A percentile compares a stretch with the other conserved stretches of the same genome.
phyloP scores from a whole-genome alignment of 1,140 invertebrate genomes.

The Ostrea edulis region DNA sequence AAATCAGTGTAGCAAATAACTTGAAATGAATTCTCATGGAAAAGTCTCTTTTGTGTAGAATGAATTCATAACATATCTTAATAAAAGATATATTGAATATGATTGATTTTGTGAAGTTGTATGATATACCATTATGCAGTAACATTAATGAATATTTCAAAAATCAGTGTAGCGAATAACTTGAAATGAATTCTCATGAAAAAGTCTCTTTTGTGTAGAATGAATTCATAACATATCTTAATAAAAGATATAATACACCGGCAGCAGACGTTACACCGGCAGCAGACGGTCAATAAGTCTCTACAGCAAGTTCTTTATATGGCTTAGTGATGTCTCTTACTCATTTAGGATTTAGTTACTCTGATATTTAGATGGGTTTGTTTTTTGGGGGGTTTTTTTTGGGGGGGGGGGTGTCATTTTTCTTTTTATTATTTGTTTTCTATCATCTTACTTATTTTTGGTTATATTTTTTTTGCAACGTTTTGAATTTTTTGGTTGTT shows the following conservation, averaged over 20 bases:
- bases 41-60: neutral
- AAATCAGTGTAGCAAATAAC: neutral
- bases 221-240: neutral
- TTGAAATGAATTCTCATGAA: no score
- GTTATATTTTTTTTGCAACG: no score
- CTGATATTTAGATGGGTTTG: no score
- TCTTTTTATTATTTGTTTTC: neutral
- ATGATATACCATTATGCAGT: no score
- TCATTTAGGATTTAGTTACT: neutral
- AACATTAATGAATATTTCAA: neutral
- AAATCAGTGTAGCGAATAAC: neutral
- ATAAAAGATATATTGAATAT: no score
- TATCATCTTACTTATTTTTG: neutral
- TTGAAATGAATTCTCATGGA: no score
- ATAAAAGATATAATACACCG: no score
- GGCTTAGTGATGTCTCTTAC: neutral
- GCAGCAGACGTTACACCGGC: neutral
- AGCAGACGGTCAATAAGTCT: neutral
- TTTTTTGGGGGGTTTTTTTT: no score
- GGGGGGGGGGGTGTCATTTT: neutral
- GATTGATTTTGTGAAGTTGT: no score
- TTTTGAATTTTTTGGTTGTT: no score
- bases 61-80: neutral
- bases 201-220: neutral
- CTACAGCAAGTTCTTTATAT: neutral